Evolutionary conservation across 2,113 vertebrate species (phyloP).

Genomic region (Athene cunicularia): DNA sequence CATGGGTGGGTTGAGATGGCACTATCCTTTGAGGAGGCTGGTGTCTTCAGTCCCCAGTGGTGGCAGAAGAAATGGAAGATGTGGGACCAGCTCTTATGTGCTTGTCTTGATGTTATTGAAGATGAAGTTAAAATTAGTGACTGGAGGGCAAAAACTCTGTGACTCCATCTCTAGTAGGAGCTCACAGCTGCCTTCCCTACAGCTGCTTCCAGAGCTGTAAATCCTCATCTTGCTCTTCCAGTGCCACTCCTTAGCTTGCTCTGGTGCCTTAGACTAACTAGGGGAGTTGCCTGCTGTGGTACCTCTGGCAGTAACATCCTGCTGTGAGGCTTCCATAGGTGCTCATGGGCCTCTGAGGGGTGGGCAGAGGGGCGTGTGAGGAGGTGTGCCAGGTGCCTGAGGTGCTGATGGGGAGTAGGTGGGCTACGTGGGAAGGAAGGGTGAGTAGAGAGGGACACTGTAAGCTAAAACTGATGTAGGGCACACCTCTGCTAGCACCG

Average conservation of each 20-base stretch:
- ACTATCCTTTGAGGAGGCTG: background rate
- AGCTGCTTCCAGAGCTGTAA: background rate
- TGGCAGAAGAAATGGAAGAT: background rate
- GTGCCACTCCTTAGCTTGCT: background rate
- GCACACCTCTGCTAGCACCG: background rate
- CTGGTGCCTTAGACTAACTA: background rate
- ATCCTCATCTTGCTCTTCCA: background rate
- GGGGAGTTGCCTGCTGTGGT: background rate
- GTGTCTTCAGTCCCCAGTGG: background rate
- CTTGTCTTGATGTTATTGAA: background rate
- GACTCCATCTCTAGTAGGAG: background rate
- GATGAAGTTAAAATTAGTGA: background rate
- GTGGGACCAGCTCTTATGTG: background rate
- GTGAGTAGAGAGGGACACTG: background rate
- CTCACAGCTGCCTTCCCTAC: background rate
- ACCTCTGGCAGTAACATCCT: background rate
- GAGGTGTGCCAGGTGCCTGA: background rate
- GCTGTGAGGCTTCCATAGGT: background rate
- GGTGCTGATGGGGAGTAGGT: background rate
- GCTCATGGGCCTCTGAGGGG: background rate
- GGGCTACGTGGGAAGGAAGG: background rate
- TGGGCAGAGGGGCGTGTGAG: background rate
- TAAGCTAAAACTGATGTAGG: background rate
- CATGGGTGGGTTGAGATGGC: background rate
- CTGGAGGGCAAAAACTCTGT: background rate